phyloP scores from a whole-genome alignment of 2,113 vertebrate species.

The Poecile atricapillus region DNA sequence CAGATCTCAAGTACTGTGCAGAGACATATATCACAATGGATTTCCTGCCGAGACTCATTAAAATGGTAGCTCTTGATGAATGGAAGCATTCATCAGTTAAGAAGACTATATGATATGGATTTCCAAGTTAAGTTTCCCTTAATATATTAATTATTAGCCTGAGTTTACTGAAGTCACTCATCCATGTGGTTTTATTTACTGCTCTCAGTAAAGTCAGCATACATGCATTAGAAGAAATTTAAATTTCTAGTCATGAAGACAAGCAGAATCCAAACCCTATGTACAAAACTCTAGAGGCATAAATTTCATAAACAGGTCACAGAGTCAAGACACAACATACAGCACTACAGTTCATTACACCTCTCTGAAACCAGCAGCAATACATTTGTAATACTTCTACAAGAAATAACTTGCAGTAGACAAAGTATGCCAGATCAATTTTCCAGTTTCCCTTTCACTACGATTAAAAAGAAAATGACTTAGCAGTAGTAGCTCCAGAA shows the following conservation, averaged over 20 bases:
- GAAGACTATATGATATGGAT: background rate
- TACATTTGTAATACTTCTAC: background rate
- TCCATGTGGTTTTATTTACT: slow-evolving; percentile 1
- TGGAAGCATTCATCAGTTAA: slow-evolving; percentile 33
- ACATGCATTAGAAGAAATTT: background rate
- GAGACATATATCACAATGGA: slow-evolving; percentile 35
- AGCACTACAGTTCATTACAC: background rate
- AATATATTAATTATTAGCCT: slow-evolving; percentile 11
- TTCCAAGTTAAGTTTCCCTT: background rate
- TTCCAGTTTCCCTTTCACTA: background rate
- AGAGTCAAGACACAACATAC: background rate
- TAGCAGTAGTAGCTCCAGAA: background rate
- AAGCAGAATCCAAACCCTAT: background rate
- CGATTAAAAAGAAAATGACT: background rate
- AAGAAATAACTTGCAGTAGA: background rate
- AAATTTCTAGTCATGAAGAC: background rate
- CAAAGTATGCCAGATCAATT: background rate
- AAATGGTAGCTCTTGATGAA: slow-evolving; percentile 48
- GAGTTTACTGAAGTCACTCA: background rate
- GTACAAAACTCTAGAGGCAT: slow-evolving; percentile 3
- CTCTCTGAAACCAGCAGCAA: background rate
- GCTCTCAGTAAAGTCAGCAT: background rate
- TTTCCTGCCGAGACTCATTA: slow-evolving; percentile 23
- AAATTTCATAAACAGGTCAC: slow-evolving; percentile 17
- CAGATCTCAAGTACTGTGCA: background rate